Base-by-base conservation (phyloP, 2,888 invertebrate genomes). In the Tachina fera region DNA sequence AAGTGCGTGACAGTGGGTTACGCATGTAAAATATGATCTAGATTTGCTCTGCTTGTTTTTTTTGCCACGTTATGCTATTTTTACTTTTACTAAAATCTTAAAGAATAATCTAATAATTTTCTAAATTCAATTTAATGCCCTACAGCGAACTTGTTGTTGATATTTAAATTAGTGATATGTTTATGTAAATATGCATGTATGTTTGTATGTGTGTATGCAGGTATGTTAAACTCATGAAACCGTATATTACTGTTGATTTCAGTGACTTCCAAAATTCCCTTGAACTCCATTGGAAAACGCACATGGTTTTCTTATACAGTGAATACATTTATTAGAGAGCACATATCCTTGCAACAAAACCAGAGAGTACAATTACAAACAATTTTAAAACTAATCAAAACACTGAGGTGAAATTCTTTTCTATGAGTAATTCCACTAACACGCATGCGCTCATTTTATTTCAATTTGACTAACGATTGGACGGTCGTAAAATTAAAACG, bases 241-340 rank as follows among this genome's bases (percentile, higher is more conserved):
- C 13, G 1, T 13, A 19, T 19, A 51, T 19, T 16, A 51, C 22
- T 16, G 47, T 49, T 60, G 51, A 19, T 70, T 51, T 49, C 41
- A 53, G 1, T 19, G n/a, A 9, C 13, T 84, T 74, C 58, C 65
- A 84, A 72, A 72, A 68, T 9, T 68, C 53, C 72, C 16, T n/a
- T 13, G 31, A 22, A 22, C 16, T 70, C 10, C 22, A 72, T 58
- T 79, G 86, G 83, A 86, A 86, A 85, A 86, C 79, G 86, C 86
- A 86, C 86, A 76, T 86, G 86, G 67, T 79, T 72, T 63, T 31
- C 31, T 56, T 45, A 11, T 9, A 22, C 45, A 9, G n/a, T 2
- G 51, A 31, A 22, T 56, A 39, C 1, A 1, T 6, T 3, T 5
- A 11, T 3, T 5, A 11, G 39, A 74, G 63, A 71, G 47, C 31